Conservation (phyloP, 2,888 invertebrate species). For the Myopa testacea region DNA sequence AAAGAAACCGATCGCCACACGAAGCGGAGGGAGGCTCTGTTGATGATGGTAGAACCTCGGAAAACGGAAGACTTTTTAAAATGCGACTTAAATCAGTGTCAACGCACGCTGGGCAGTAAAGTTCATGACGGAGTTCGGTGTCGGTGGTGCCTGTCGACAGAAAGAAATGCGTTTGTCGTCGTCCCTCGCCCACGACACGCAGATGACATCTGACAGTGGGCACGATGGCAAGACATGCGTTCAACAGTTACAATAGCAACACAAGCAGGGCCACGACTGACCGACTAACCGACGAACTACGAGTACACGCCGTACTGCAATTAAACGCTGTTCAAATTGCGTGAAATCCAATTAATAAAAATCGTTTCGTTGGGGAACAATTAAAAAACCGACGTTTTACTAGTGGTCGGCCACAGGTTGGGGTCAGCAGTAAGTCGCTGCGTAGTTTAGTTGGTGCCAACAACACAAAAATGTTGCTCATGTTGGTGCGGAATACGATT, state of each 20-base stretch:
- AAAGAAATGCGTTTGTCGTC: not conserved
- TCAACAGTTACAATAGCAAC: not conserved
- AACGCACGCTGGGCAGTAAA: not conserved
- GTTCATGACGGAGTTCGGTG: not conserved
- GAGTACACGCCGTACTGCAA: slow-evolving; percentile 35
- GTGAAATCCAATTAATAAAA: slow-evolving; percentile 59
- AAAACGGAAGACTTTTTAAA: slow-evolving; percentile 7
- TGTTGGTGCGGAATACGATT: too few relatives aligned
- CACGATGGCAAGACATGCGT: slow-evolving; percentile 13
- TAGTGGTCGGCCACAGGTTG: not conserved
- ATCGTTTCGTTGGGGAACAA: slow-evolving; percentile 44
- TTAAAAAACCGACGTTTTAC: slow-evolving; percentile 45
- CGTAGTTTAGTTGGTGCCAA: not conserved
- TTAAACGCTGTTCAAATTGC: slow-evolving; percentile 57
- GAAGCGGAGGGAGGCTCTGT: not conserved
- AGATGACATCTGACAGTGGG: not conserved
- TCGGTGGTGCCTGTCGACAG: not conserved
- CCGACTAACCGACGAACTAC: not conserved
- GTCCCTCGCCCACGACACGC: not conserved
- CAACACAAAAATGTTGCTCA: not conserved
- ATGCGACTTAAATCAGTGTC: slow-evolving; percentile 20
- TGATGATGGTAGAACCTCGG: not conserved
- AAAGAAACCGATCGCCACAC: not conserved
- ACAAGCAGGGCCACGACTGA: too few relatives aligned
- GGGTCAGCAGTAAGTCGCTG: not conserved